phyloP scores from a whole-genome alignment of 2,113 vertebrate species.

The Prionailurus bengalensis region DNA sequence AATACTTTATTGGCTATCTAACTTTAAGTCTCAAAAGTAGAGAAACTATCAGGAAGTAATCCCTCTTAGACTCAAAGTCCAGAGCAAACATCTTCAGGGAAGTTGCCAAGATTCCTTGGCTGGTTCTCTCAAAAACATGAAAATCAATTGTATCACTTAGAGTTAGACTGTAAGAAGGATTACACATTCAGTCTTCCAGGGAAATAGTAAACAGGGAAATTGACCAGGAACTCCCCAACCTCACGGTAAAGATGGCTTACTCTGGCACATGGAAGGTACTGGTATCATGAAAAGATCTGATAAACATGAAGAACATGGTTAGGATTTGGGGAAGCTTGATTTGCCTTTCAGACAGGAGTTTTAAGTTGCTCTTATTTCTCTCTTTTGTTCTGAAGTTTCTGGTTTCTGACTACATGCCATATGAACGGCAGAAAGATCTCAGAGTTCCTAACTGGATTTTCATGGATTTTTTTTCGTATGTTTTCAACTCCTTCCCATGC shows the following conservation, averaged over 20 bases:
- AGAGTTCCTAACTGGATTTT: background rate
- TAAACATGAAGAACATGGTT: background rate
- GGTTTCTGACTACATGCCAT: background rate
- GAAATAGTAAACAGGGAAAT: background rate
- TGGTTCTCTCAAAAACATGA: background rate
- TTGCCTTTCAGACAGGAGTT: background rate
- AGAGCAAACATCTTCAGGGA: background rate
- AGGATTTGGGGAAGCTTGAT: background rate
- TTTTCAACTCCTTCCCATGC: background rate
- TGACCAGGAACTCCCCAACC: background rate
- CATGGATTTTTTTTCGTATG: background rate
- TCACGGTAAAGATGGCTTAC: background rate
- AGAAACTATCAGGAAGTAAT: background rate
- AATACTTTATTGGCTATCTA: slow-evolving; percentile 14
- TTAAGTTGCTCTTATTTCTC: background rate
- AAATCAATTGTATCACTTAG: background rate
- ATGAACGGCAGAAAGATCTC: background rate
- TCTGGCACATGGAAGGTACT: background rate
- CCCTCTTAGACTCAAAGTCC: background rate
- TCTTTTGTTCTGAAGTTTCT: background rate
- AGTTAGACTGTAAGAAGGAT: background rate
- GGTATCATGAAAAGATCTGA: background rate
- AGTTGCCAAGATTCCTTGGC: background rate
- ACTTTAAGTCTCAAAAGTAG: background rate
- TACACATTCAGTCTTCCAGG: background rate